Base-by-base conservation (phyloP, 1,140 invertebrate species). In the Aphidius gifuensis region DNA sequence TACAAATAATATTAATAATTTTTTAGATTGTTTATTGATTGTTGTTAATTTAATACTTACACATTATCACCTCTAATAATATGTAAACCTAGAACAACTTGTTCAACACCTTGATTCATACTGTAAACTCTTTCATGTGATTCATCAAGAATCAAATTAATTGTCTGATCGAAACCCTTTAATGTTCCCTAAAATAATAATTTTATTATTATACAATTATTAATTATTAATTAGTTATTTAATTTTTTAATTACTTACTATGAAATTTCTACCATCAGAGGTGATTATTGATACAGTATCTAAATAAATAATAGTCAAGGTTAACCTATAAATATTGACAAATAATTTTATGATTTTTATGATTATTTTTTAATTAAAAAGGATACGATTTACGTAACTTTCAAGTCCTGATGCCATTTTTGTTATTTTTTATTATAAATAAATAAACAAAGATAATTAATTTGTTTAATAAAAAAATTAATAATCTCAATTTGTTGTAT, bases 61-160 rank as follows among this genome's bases (percentile, higher is more conserved):
- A 99, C 92, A 84, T 99, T 99, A 78, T 99, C 97, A 59, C 97
- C 97, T 73, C 97, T 84, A 62, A 99, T 96, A 48, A 99, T 96
- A 75, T 99, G 97, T 21, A 99, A 83, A 39, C 97, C 97, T 32
- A 99, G 85, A 62, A 95, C 90, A 58, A 99, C 96, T 84, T 99
- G 95, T 74, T 98, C 95, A 47, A 99, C 92, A 50, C 96, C 97
- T 70, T 91, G 86, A 9, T 88, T 89, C 11, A 90, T 88, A 60
- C 93, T 97, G 77, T 95, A 99, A 11, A 99, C 96, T 74, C 97
- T 83, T 80, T 99, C 97, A 79, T 98, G 95, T 60, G 94, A 97
- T 80, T 99, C 96, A 77, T 98, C 96, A 43, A 99, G 83, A 72
- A 99, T 97, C 64, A 99, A 85, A 74, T 99, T 99, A 61, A 98